Base-by-base conservation (phyloP, 1,140 invertebrate species). In the Aphaenogaster ashmeadi region DNA sequence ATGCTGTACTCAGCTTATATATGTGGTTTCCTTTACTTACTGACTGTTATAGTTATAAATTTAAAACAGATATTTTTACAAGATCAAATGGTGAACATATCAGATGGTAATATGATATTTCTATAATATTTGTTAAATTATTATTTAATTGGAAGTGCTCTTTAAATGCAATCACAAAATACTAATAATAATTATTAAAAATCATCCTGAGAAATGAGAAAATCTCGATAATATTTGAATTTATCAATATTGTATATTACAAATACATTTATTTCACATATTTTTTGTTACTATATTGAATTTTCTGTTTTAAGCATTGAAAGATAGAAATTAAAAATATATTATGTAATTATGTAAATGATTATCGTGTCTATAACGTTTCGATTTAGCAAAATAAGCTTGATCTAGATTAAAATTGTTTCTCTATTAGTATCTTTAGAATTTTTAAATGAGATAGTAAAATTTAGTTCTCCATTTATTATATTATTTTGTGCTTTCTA, bases 71-170 rank as follows among this genome's bases (percentile, higher is more conserved):
- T 50, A n/a, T 13, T 78, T 85, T 52, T 77, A 13, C 13, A 27
- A 33, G 18, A 33, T 36, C 41, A 50, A 50, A 50, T 47, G 38
- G 0, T n/a, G 9, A 78, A 85, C 3, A 6, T 13, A 52, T 52
- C 83, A 44, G n/a, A 58, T 13, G 64, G 80, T 72, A 72, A 72
- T 47, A 9, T 54, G 11, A 58, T 18, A 44, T 41, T 50, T 69
- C 5, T 69, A 56, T 27, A 41, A 58, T 75, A 60, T 7, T 58
- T 75, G n/a, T 56, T 80, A 1, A 66, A 67, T 80, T 41, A 41
- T 52, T 80, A 54, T 80, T 38, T n/a, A 33, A 38, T 66, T 36
- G 27, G 1, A 21, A 21, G 6, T 41, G 2, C 7, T 27, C 4
- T 44, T 11, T 15, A 41, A 4, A 54, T 21, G 2, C 13, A 58